A percentile compares a stretch with the other conserved stretches of the same genome.
Conservation (phyloP, 2,113 vertebrate genomes). For the Antechinus stuartii region DNA sequence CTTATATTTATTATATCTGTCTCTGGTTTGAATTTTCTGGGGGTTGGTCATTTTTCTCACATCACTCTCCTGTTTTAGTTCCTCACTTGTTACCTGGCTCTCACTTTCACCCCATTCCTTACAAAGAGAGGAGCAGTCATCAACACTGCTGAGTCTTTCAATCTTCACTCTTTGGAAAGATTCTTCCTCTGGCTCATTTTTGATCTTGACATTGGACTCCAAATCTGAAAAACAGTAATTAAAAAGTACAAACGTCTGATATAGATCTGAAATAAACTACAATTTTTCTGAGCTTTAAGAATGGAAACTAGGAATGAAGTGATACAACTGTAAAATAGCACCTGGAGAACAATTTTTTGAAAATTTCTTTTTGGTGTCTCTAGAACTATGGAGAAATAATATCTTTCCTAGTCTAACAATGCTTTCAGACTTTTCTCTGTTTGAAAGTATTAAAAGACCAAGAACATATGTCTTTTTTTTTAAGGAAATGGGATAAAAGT, state of each 20-base stretch:
- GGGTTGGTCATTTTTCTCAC: not conserved
- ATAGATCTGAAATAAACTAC: not conserved
- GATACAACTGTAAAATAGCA: not conserved
- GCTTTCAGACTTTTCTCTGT: not conserved
- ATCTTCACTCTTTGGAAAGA: not conserved
- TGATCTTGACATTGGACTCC: not conserved
- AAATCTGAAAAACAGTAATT: constrained; percentile 1
- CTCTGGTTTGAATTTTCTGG: not conserved
- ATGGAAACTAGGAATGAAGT: not conserved
- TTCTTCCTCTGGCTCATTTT: not conserved
- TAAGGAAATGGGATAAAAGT: not conserved
- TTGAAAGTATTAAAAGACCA: not conserved
- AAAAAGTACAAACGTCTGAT: not conserved
- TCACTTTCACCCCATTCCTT: not conserved
- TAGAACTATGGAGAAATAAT: constrained; percentile 59
- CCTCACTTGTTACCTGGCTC: not conserved
- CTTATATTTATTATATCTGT: not conserved
- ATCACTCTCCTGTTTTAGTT: not conserved
- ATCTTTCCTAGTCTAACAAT: not conserved
- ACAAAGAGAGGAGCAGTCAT: not conserved
- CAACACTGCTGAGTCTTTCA: not conserved
- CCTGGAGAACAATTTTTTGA: not conserved
- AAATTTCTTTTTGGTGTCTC: not conserved
- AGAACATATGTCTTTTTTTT: not conserved
- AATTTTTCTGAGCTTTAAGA: not conserved